Evolutionary conservation across 92 coral and sea anemone genomes (phyloP), one percentile per base, ranked within the genome.

Genomic region (Zoanthus sansibaricus): DNA sequence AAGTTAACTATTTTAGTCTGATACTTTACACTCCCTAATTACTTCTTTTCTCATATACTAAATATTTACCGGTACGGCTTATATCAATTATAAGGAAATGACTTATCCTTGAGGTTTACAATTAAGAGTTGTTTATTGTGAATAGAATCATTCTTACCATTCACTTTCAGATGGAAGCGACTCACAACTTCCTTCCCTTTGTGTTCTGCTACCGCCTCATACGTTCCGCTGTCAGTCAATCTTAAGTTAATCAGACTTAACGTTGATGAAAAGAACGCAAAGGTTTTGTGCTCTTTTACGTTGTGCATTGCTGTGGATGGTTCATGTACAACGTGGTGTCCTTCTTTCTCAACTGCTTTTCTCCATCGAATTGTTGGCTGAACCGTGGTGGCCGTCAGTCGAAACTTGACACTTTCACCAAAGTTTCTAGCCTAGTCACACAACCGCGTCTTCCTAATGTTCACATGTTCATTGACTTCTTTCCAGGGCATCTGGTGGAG

Each of bases 291-390:
- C 25, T 80, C 75, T 5, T 21, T 46, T 13, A 66, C 49, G 21
- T 67, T 48, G 13, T 80, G 59, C 85, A 44, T 52, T 46, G 85
- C 74, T 66, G 75, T 64, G 21, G 66, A n/a, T 45, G 75, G 85
- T 21, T 61, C 75, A 21, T 80, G 45, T 49, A 14, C 5, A 10
- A 12, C 10, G 12, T 66, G 14, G 14, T 62, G 14, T 0, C 49
- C 78, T 14, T 75, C 59, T 1, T 75, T 46, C 20, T 4, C 46
- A 76, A 11, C 13, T 17, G 52, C 6, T 32, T 76, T 79, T 64
- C 84, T 79, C 84, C 84, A 79, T 20, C 9, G 64, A 9, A 79
- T 62, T 48, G 44, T 79, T 14, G 84, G 84, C 56, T 32, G 16
- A 32, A 44, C 72, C 10, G 14, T 33, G 11, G 73, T 79, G 12